Percentiles rank a stretch among this genome's conserved stretches.
These are phyloP conservation scores for Drosophila engyochracea DNA, from an alignment of 2,888 invertebrate genomes.

Conservation along the genomic window DNA sequence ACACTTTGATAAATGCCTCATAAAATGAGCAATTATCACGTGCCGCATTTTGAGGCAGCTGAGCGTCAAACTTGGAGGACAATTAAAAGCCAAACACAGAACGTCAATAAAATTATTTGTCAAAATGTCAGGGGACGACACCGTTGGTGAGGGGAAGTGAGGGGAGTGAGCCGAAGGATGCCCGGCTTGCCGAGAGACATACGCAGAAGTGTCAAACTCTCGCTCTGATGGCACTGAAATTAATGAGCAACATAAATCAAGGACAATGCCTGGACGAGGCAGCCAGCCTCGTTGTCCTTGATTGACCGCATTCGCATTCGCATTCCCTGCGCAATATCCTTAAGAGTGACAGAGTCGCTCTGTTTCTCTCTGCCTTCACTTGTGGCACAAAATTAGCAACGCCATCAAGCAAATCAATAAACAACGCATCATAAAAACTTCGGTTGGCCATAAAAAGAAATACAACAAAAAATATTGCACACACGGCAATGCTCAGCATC, in stretches of 20 bases:
- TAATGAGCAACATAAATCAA: slow-evolving; percentile 80
- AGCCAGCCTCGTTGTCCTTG: slow-evolving; percentile 67
- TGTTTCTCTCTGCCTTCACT: not conserved
- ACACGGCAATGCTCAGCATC: slow-evolving; percentile 45
- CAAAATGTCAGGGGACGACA: slow-evolving; percentile 72
- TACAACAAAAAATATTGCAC: slow-evolving; percentile 6
- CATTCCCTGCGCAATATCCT: slow-evolving; percentile 26
- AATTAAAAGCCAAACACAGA: slow-evolving; percentile 80
- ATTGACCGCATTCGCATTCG: slow-evolving; percentile 76
- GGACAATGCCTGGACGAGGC: slow-evolving; percentile 47
- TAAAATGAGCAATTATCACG: slow-evolving; percentile 82
- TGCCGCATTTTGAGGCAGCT: slow-evolving; percentile 61
- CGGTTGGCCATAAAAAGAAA: slow-evolving; percentile 53
- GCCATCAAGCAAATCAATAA: slow-evolving; percentile 72
- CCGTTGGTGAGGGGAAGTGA: slow-evolving; percentile 9
- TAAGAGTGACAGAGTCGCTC: slow-evolving; percentile 1
- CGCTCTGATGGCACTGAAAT: slow-evolving; percentile 70
- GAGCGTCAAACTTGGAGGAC: slow-evolving; percentile 51
- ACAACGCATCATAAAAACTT: slow-evolving; percentile 64
- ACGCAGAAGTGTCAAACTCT: slow-evolving; percentile 68
- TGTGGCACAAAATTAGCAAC: slow-evolving; percentile 68
- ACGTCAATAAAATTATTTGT: slow-evolving; percentile 83
- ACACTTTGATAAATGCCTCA: slow-evolving; percentile 79
- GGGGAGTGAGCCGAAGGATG: slow-evolving; percentile 38
- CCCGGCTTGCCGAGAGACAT: slow-evolving; percentile 8